Conservation (phyloP, 2,797 vertebrate genomes). For the Sandelia bainsii region DNA sequence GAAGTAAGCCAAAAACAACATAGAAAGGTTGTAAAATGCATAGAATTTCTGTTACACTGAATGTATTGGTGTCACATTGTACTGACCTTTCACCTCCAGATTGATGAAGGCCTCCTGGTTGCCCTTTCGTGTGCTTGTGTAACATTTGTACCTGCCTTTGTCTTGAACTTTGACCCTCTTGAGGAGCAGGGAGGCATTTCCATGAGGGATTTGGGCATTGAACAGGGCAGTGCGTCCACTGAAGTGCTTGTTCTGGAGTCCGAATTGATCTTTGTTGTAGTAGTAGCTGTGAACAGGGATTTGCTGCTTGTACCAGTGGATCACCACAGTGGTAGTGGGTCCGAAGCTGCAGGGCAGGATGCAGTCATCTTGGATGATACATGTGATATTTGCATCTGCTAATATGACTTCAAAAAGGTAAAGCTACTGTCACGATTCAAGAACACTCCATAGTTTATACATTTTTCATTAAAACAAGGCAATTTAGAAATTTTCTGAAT, state of each 20-base stretch:
- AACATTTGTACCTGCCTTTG: slow-evolving; percentile 87
- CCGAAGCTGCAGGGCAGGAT: slow-evolving; percentile 85
- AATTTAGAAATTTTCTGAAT: not conserved
- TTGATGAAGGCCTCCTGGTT: slow-evolving; percentile 76
- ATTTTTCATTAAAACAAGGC: not conserved
- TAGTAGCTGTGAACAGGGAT: slow-evolving; percentile 87
- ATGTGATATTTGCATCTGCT: slow-evolving; percentile 80
- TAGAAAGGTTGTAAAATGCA: not conserved
- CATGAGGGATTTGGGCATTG: slow-evolving; percentile 80
- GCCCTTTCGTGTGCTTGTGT: slow-evolving; percentile 81
- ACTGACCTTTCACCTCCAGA: slow-evolving; percentile 86
- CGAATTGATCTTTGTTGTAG: slow-evolving; percentile 82
- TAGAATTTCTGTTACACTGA: not conserved
- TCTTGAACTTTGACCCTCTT: slow-evolving; percentile 84
- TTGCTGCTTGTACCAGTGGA: slow-evolving; percentile 86
- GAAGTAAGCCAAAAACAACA: not conserved
- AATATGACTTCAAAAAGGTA: slow-evolving; percentile 29
- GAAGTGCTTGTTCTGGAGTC: slow-evolving; percentile 82
- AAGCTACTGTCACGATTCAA: not conserved
- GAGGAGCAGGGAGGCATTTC: slow-evolving; percentile 89
- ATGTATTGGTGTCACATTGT: not conserved
- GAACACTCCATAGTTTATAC: not conserved
- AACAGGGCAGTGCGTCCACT: slow-evolving; percentile 86
- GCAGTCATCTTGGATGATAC: slow-evolving; percentile 84
- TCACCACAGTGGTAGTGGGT: slow-evolving; percentile 80